phyloP scores from a whole-genome alignment of 2,797 vertebrate species.

The Mormyrus hasselquistii region DNA sequence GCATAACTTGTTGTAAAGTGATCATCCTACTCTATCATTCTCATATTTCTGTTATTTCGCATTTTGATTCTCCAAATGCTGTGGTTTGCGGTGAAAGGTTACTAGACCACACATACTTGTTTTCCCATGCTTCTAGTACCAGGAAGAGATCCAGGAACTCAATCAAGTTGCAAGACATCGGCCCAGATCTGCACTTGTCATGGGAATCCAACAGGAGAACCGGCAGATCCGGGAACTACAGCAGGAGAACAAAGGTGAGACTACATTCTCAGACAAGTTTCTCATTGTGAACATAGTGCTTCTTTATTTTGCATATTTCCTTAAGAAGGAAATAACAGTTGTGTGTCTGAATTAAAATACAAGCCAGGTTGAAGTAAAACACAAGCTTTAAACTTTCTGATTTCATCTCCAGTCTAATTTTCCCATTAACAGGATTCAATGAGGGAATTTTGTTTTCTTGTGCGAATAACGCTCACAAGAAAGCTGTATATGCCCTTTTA shows the following conservation, averaged over 20 bases:
- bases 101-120: background rate
- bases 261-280: background rate
- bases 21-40: background rate
- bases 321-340: background rate
- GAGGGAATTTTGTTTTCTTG: background rate
- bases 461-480: background rate
- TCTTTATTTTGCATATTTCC: background rate
- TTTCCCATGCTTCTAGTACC: slow-evolving; percentile 68
- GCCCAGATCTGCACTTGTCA: slow-evolving; percentile 86
- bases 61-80: background rate
- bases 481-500: background rate
- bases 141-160: slow-evolving; percentile 91
- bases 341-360: background rate
- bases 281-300: background rate
- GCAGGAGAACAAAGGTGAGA: slow-evolving; percentile 91
- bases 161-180: slow-evolving; percentile 96
- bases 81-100: background rate
- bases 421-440: background rate
- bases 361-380: background rate
- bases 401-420: background rate
- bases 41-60: background rate
- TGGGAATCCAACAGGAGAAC: slow-evolving; percentile 98
- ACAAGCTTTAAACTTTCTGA: background rate
- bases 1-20: background rate
- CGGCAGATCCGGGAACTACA: slow-evolving; percentile 91